phyloP scores from a whole-genome alignment of 2,888 invertebrate genomes.

The Argyresthia goedartella region DNA sequence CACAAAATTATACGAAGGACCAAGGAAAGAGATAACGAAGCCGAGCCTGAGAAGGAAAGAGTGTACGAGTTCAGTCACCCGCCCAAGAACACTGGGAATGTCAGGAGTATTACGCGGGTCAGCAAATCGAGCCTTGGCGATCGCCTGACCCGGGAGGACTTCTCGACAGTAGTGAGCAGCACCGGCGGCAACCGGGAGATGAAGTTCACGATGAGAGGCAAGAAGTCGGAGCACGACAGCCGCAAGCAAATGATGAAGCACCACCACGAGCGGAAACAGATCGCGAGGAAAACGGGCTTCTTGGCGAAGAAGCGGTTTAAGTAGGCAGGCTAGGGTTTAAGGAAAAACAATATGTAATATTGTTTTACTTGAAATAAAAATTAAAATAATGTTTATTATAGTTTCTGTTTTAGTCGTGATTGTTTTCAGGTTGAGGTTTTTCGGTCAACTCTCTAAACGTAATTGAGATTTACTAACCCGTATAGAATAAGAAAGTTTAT shows the following conservation, averaged over 20 bases:
- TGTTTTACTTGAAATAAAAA: not conserved
- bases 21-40: slow-evolving; percentile 32
- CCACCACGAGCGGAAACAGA: slow-evolving; percentile 76
- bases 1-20: slow-evolving; percentile 73
- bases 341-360: too few relatives aligned
- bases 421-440: not conserved
- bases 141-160: slow-evolving; percentile 74
- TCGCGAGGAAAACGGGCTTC: slow-evolving; percentile 63
- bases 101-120: slow-evolving; percentile 58
- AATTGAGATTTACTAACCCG: too few relatives aligned
- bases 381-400: not conserved
- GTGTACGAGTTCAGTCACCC: slow-evolving; percentile 48
- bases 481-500: too few relatives aligned
- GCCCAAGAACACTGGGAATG: slow-evolving; percentile 54
- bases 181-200: slow-evolving; percentile 83
- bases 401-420: not conserved
- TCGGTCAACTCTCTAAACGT: not conserved
- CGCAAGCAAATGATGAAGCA: slow-evolving; percentile 76
- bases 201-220: slow-evolving; percentile 77
- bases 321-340: too few relatives aligned
- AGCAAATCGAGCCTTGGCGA: slow-evolving; percentile 81
- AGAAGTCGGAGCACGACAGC: slow-evolving; percentile 63
- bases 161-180: slow-evolving; percentile 54
- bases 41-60: slow-evolving; percentile 23
- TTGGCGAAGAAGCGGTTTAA: slow-evolving; percentile 31